phyloP scores from a whole-genome alignment of 2,888 invertebrate genomes.

The Ormyrus labotus region DNA sequence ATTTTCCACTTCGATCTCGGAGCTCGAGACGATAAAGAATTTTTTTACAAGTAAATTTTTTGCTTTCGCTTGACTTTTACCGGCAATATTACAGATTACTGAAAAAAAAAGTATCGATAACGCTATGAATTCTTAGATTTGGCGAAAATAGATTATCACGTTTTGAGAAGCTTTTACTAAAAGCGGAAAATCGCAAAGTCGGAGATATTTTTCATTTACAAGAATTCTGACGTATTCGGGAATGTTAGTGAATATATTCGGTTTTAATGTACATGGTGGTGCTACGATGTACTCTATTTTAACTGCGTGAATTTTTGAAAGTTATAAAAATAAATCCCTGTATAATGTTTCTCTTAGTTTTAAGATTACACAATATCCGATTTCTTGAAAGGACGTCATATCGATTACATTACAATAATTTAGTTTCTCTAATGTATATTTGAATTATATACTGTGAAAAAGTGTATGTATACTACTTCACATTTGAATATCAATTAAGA shows the following conservation, averaged over 20 bases:
- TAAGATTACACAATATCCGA: neutral
- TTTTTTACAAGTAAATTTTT: slow-evolving; percentile 15
- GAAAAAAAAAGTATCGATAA: too few species aligned
- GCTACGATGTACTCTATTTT: neutral
- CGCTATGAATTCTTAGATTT: too few species aligned
- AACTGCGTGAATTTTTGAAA: neutral
- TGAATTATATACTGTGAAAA: neutral
- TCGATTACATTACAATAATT: too few species aligned
- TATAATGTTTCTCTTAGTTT: slow-evolving; percentile 9
- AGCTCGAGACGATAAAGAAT: slow-evolving; percentile 33
- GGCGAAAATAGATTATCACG: too few species aligned
- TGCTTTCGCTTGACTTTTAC: slow-evolving; percentile 8
- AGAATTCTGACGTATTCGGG: slow-evolving; percentile 6
- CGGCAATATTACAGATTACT: neutral
- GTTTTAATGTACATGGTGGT: slow-evolving; percentile 5
- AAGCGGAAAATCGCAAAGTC: too few species aligned
- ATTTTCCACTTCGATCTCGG: slow-evolving; percentile 61
- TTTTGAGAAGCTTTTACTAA: too few species aligned
- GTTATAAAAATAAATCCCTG: slow-evolving; percentile 32
- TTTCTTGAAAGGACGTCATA: neutral
- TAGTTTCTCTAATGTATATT: neutral
- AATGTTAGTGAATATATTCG: slow-evolving; percentile 17
- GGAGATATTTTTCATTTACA: neutral
- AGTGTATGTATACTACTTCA: neutral
- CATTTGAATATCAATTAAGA: too few species aligned